Conservation (phyloP, 2,888 invertebrate genomes). For the Himalopsyche anomala region DNA sequence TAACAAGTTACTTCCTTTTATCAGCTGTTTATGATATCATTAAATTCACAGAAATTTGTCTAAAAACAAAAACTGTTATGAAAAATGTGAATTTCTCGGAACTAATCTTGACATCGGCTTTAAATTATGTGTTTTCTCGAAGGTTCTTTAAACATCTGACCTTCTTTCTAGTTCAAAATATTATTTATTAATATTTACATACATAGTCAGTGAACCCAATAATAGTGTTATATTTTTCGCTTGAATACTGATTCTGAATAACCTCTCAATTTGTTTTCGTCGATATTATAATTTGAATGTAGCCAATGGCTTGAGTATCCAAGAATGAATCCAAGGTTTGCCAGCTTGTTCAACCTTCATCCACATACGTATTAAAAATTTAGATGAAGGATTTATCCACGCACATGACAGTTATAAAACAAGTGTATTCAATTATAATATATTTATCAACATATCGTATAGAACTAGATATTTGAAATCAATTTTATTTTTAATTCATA, state of each 20-base stretch:
- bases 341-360: conserved; percentile 1
- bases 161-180: not conserved
- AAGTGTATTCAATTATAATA: not conserved
- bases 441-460: not conserved
- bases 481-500: too few relatives aligned
- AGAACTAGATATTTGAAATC: too few relatives aligned
- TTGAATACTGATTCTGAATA: not conserved
- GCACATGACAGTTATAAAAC: conserved; percentile 31
- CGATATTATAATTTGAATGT: not conserved
- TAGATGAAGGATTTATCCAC: not conserved
- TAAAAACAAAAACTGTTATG: too few relatives aligned
- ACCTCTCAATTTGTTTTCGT: conserved; percentile 5
- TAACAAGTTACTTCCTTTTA: too few relatives aligned
- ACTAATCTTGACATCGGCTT: too few relatives aligned
- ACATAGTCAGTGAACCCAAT: not conserved
- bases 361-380: not conserved
- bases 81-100: too few relatives aligned
- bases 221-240: not conserved
- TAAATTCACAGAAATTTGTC: too few relatives aligned
- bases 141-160: not conserved
- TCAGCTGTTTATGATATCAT: too few relatives aligned
- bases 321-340: conserved; percentile 29
- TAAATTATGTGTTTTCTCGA: not conserved
- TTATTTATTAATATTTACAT: not conserved
- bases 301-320: not conserved